Conservation (phyloP, 2,113 vertebrate species). For the Suricata suricatta region DNA sequence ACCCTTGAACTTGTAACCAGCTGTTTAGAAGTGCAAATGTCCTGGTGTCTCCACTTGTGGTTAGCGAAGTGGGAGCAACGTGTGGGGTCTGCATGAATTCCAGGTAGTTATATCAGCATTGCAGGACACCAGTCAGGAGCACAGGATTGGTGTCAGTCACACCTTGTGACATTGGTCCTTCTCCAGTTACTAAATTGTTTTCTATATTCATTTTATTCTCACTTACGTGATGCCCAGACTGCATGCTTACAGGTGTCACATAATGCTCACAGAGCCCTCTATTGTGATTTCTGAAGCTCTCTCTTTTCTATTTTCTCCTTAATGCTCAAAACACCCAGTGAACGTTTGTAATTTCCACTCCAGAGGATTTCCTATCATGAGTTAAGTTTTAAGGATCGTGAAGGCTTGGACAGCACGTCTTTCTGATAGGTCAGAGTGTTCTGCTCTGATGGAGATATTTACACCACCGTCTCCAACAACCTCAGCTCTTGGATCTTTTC, state of each 20-base stretch:
- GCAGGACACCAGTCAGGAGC: neutral
- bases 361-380: neutral
- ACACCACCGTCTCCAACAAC: neutral
- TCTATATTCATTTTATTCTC: neutral
- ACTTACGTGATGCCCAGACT: neutral
- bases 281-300: neutral
- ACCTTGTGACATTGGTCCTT: neutral
- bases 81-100: neutral
- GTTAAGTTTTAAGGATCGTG: neutral
- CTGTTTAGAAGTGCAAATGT: neutral
- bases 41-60: neutral
- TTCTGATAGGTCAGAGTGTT: conserved; percentile 32
- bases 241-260: neutral
- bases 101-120: neutral
- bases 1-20: neutral
- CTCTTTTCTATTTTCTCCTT: conserved; percentile 9
- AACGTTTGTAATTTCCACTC: conserved; percentile 40
- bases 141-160: neutral
- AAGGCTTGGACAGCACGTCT: neutral
- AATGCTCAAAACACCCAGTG: neutral
- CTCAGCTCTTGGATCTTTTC: neutral
- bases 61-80: neutral
- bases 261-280: neutral
- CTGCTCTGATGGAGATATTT: conserved; percentile 22
- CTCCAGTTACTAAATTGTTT: neutral